These are phyloP conservation scores for Hydriomena furcata DNA, from an alignment of 2,888 invertebrate genomes.

Conservation along the genomic window DNA sequence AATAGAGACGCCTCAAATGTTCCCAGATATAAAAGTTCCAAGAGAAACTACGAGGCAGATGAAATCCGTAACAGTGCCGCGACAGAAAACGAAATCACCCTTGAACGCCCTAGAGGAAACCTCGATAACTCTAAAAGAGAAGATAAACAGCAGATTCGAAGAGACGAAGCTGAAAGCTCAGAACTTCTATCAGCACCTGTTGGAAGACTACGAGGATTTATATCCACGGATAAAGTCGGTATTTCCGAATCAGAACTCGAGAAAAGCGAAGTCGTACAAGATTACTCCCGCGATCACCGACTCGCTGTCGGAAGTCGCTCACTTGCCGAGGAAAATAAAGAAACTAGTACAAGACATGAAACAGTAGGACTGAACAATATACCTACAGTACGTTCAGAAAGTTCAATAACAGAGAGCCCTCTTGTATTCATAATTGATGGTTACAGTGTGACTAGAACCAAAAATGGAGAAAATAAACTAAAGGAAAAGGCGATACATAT, in stretches of 20 bases:
- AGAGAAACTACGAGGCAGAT: slow-evolving; percentile 43
- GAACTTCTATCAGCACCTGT: slow-evolving; percentile 63
- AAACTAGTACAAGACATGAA: slow-evolving; percentile 68
- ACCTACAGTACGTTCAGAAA: slow-evolving; percentile 35
- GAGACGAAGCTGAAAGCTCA: slow-evolving; percentile 69
- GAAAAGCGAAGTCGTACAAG: slow-evolving; percentile 60
- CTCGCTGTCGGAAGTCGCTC: slow-evolving; percentile 66
- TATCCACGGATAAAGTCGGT: slow-evolving; percentile 53
- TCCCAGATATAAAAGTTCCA: slow-evolving; percentile 48
- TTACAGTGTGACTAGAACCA: slow-evolving; percentile 72
- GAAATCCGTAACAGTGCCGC: slow-evolving; percentile 9
- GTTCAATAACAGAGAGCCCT: slow-evolving; percentile 45
- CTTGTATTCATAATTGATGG: slow-evolving; percentile 72
- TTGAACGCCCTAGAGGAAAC: slow-evolving; percentile 48
- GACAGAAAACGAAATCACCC: slow-evolving; percentile 26
- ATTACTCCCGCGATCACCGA: slow-evolving; percentile 70
- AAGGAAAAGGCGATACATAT: slow-evolving; percentile 63
- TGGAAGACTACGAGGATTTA: slow-evolving; percentile 66
- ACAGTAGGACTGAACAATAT: slow-evolving; percentile 24
- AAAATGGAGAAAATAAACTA: slow-evolving; percentile 69
- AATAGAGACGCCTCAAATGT: slow-evolving; percentile 30
- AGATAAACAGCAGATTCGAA: slow-evolving; percentile 43
- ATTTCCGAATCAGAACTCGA: slow-evolving; percentile 55
- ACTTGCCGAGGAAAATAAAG: slow-evolving; percentile 70
- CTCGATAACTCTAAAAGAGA: slow-evolving; percentile 29